A percentile compares a stretch with the other conserved stretches of the same genome.
phyloP scores from a whole-genome alignment of 2,888 invertebrate genomes.

The Erebia ligea region DNA sequence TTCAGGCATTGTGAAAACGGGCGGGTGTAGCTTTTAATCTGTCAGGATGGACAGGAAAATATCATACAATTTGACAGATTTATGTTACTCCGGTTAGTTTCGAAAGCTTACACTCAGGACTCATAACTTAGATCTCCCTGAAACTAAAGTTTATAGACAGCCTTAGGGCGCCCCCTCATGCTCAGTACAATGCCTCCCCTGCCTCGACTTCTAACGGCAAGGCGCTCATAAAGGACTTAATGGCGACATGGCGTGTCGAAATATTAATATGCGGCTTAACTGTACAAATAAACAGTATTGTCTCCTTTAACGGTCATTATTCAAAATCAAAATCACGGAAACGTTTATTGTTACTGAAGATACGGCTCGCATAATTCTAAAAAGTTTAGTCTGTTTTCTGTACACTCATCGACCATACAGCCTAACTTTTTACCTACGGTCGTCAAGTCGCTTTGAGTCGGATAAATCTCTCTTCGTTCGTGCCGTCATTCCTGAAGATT shows the following conservation, averaged over 20 bases:
- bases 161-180: constrained; percentile 51
- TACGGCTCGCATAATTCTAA: too few species aligned
- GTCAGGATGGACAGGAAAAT: neutral
- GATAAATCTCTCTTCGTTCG: too few species aligned
- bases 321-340: neutral
- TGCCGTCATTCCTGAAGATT: too few species aligned
- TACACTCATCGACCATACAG: too few species aligned
- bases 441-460: neutral
- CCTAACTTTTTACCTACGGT: neutral
- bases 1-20: too few species aligned
- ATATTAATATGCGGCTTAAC: constrained; percentile 71
- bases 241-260: constrained; percentile 73
- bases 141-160: constrained; percentile 15
- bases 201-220: constrained; percentile 58
- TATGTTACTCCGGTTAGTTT: too few species aligned
- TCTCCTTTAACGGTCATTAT: constrained; percentile 42
- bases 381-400: too few species aligned
- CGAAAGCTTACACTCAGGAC: too few species aligned
- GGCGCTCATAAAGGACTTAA: constrained; percentile 69
- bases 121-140: constrained; percentile 5
- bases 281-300: constrained; percentile 58
- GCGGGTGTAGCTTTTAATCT: neutral
- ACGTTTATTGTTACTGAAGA: too few species aligned
- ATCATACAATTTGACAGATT: too few species aligned
- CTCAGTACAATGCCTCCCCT: constrained; percentile 54